phyloP scores from a whole-genome alignment of 2,797 vertebrate genomes.

The Rousettus madagascariensis region DNA sequence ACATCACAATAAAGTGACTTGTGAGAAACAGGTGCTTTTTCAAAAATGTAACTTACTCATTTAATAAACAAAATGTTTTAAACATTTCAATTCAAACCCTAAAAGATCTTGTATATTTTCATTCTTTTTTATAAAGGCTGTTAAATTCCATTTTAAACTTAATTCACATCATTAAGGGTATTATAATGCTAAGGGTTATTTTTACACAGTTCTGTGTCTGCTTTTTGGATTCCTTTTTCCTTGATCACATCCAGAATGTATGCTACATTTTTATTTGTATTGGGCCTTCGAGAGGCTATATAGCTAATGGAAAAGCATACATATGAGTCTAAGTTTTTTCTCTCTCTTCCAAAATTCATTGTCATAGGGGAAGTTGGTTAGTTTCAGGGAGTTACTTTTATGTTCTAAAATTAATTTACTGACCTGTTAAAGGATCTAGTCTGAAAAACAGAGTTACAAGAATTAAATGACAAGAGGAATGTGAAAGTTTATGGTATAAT shows the following conservation, averaged over 20 bases:
- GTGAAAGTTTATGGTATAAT: background rate
- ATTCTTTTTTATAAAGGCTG: background rate
- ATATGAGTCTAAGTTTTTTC: slow-evolving; percentile 9
- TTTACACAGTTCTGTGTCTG: background rate
- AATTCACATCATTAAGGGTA: background rate
- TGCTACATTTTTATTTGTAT: background rate
- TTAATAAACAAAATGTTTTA: slow-evolving; percentile 7
- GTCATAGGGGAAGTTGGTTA: slow-evolving; percentile 9
- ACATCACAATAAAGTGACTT: background rate
- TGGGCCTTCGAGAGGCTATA: background rate
- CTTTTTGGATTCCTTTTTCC: background rate
- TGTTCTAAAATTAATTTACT: slow-evolving; percentile 40
- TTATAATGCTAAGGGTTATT: background rate
- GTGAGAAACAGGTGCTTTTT: slow-evolving; percentile 8
- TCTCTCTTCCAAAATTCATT: slow-evolving; percentile 31
- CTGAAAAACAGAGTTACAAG: background rate
- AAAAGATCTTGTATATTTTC: background rate
- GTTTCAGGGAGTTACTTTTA: background rate
- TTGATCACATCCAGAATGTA: background rate
- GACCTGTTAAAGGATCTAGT: background rate
- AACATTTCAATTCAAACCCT: background rate
- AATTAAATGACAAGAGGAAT: background rate
- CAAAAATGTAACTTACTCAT: background rate
- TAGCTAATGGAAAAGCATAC: slow-evolving; percentile 19
- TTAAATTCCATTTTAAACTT: background rate